Percentiles rank a stretch among this genome's conserved stretches.
These are phyloP conservation scores for Stratiomys singularior DNA, from an alignment of 2,888 invertebrate genomes.

Conservation along the genomic window DNA sequence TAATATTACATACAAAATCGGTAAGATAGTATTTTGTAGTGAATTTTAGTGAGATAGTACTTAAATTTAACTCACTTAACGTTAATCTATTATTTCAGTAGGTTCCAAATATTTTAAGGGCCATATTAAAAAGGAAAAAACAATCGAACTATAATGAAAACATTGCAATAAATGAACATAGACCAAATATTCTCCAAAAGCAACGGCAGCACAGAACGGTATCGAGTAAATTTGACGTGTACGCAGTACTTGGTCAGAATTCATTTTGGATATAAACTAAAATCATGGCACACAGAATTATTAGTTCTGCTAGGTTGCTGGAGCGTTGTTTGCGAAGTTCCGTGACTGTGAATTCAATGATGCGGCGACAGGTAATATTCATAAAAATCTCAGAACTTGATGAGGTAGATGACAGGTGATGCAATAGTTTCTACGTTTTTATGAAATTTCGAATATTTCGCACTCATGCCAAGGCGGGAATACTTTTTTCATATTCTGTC, in stretches of 20 bases:
- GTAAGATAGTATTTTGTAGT: constrained; percentile 12
- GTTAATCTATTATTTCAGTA: background rate
- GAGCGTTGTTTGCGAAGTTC: constrained; percentile 64
- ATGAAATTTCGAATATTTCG: constrained; percentile 3
- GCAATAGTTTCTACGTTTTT: constrained; percentile 50
- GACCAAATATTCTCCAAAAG: background rate
- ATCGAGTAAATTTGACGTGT: constrained; percentile 26
- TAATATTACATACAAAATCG: constrained; percentile 38
- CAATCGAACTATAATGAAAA: constrained; percentile 29
- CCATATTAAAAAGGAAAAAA: constrained; percentile 4
- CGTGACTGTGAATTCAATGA: constrained; percentile 55
- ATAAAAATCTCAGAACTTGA: background rate
- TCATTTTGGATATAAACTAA: background rate
- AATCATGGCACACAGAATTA: constrained; percentile 72
- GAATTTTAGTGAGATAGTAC: background rate
- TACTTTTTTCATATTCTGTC: constrained; percentile 12
- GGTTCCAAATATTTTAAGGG: background rate
- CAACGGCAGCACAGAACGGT: background rate
- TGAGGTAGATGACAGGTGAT: constrained; percentile 49
- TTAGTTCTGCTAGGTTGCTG: constrained; percentile 70
- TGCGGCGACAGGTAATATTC: constrained; percentile 60
- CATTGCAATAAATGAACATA: constrained; percentile 26
- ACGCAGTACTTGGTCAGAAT: background rate
- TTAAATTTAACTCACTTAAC: constrained; percentile 3
- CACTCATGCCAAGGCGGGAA: background rate